Conservation (phyloP, 2,113 vertebrate genomes). For the Cepphus grylle region DNA sequence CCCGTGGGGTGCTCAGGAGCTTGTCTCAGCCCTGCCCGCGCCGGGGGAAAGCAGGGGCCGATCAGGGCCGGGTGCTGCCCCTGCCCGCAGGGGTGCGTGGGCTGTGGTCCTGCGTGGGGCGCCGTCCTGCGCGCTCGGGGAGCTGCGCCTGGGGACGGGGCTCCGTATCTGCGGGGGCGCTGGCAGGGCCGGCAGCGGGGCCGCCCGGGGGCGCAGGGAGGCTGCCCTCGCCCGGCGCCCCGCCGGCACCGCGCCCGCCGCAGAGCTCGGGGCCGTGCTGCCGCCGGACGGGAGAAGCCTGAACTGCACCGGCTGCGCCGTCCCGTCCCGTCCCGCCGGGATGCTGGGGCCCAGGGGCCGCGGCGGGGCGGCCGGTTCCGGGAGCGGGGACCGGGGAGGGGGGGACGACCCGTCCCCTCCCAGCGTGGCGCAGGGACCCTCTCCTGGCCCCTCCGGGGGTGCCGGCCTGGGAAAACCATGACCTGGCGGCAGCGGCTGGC, state of each 20-base stretch:
- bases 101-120: background rate
- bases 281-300: slow-evolving; percentile 34
- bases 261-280: slow-evolving; percentile 30
- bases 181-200: background rate
- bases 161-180: background rate
- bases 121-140: background rate
- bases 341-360: background rate
- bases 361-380: background rate
- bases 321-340: background rate
- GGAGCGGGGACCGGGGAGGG: background rate
- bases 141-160: background rate
- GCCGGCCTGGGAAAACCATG: slow-evolving; percentile 42
- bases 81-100: background rate
- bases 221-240: slow-evolving; percentile 34
- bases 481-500: slow-evolving; percentile 26
- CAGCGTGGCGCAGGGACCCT: background rate
- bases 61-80: background rate
- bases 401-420: background rate
- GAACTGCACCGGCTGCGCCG: background rate
- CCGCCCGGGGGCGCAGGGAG: background rate
- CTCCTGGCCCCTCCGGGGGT: background rate
- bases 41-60: background rate
- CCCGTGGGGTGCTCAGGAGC: background rate
- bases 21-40: background rate
- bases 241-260: background rate